Conservation (phyloP, 64 coral and sea anemone species). For the Acropora tenuis region DNA sequence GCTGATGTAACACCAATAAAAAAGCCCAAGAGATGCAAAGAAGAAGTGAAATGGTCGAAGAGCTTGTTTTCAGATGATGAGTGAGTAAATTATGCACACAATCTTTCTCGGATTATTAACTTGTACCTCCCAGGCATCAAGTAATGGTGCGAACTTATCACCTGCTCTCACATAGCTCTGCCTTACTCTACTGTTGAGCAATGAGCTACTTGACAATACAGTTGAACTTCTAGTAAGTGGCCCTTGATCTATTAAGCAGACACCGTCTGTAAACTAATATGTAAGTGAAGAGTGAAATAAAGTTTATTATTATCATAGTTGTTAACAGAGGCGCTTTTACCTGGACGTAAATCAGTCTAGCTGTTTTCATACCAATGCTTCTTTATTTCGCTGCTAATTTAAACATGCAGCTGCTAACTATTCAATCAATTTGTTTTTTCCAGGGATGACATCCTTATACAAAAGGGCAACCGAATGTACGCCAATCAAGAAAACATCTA, state of each 20-base stretch:
- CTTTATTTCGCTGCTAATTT: slow-evolving; percentile 31
- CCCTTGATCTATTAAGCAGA: slow-evolving; percentile 19
- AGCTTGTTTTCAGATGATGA: slow-evolving; percentile 49
- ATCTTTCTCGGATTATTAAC: slow-evolving; percentile 27
- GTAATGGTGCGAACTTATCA: slow-evolving; percentile 17
- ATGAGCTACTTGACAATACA: slow-evolving; percentile 20
- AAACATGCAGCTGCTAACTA: slow-evolving; percentile 28
- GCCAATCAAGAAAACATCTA: slow-evolving; percentile 19
- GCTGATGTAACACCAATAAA: slow-evolving; percentile 36
- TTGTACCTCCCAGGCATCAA: slow-evolving; percentile 26
- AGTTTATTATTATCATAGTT: slow-evolving; percentile 23
- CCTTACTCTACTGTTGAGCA: slow-evolving; percentile 26
- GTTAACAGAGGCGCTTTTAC: slow-evolving; percentile 12
- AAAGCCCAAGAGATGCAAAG: slow-evolving; percentile 39
- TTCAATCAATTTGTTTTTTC: slow-evolving; percentile 5
- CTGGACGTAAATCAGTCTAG: slow-evolving; percentile 27
- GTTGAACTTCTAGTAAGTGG: slow-evolving; percentile 15
- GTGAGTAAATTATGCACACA: slow-evolving; percentile 14
- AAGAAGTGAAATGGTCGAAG: slow-evolving; percentile 38
- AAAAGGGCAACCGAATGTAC: slow-evolving; percentile 11
- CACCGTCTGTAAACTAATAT: slow-evolving; percentile 25
- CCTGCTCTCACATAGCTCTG: slow-evolving; percentile 7
- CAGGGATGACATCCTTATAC: slow-evolving; percentile 25
- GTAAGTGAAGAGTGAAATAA: slow-evolving; percentile 21
- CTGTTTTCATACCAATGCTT: slow-evolving; percentile 27